Evolutionary conservation across 2,797 vertebrate genomes (phyloP), one percentile per base, ranked within the genome.

Genomic region (Dicrostonyx torquatus): DNA sequence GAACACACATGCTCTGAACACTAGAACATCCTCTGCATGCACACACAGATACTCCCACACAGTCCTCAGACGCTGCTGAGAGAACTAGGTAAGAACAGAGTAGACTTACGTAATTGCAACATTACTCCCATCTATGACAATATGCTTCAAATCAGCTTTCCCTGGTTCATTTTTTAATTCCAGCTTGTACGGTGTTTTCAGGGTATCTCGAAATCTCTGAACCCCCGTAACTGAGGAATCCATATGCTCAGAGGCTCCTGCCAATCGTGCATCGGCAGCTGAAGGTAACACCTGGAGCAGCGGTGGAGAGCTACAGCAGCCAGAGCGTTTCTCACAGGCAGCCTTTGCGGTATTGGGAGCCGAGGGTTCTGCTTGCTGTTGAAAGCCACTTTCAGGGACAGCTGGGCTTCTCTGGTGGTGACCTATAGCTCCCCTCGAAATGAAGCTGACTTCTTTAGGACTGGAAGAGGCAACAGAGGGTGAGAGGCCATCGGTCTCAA

Each of bases 51-150:
- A 12, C 43, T 2, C 18, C 2, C 45, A 11, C 2, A 15, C 1
- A 12, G 62, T 66, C 75, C 68, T 14, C 22, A 90, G 75, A 60
- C 37, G 15, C 1, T 26, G 20, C 34, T 13, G 31, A 58, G 11
- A 73, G 43, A 9, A 55, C 40, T 17, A 24, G 0, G 43, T 7
- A 88, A 90, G 40, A 58, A 14, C 12, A 53, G 34, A 88, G 73
- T 10, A 94, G 87, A 99, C 99, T 99, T 98, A 99, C 99, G 99
- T 98, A 98, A 99, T 99, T 0, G 99, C 99, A 94, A 99, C 99
- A 34, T 99, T 99, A 98, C 99, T 99, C 96, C 99, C 99, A 55
- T 99, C 99, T 88, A 99, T 99, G 96, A 99, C 99, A 62, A 99
- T 98, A 94, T 99, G 99, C 60, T 99, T 98, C 94, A 99, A 98